Conservation (phyloP, 2,888 invertebrate genomes). For the Sminthurides aquaticus region DNA sequence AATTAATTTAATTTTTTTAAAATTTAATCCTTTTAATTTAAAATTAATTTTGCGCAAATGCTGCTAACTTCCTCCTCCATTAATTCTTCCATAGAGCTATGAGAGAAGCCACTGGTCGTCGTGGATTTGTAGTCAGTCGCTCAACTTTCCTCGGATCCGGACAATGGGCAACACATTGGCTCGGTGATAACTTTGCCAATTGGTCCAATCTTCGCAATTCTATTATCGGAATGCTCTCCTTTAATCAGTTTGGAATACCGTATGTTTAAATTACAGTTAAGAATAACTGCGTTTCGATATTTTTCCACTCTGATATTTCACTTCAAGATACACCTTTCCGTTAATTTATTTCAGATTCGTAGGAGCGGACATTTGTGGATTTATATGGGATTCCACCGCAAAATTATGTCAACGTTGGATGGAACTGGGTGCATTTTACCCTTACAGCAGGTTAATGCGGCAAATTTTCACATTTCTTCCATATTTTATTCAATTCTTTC, state of each 20-base stretch:
- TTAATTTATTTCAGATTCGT: conserved; percentile 17
- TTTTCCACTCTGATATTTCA: no score
- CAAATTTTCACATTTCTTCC: neutral
- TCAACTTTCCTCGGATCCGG: conserved; percentile 48
- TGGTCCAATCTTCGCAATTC: conserved; percentile 46
- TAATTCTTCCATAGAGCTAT: conserved; percentile 23
- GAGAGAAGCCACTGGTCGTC: conserved; percentile 22
- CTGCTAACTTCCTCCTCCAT: no score
- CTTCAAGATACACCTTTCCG: no score
- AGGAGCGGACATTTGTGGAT: conserved; percentile 45
- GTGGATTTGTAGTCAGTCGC: conserved; percentile 43
- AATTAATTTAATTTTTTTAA: no score
- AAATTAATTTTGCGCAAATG: no score
- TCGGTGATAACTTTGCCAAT: conserved; percentile 47
- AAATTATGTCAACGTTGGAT: conserved; percentile 51
- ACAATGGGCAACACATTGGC: conserved; percentile 47
- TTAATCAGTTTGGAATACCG: conserved; percentile 46
- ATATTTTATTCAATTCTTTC: no score
- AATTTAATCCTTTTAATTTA: no score
- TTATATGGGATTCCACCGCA: conserved; percentile 44
- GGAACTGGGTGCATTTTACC: conserved; percentile 50
- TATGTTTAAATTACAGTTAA: no score
- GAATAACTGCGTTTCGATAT: no score
- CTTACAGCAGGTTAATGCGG: conserved; percentile 40
- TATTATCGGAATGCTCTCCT: conserved; percentile 47